Percentiles rank a stretch among this genome's conserved stretches.
phyloP scores from a whole-genome alignment of 2,888 invertebrate genomes.

The Agrotis clavis region DNA sequence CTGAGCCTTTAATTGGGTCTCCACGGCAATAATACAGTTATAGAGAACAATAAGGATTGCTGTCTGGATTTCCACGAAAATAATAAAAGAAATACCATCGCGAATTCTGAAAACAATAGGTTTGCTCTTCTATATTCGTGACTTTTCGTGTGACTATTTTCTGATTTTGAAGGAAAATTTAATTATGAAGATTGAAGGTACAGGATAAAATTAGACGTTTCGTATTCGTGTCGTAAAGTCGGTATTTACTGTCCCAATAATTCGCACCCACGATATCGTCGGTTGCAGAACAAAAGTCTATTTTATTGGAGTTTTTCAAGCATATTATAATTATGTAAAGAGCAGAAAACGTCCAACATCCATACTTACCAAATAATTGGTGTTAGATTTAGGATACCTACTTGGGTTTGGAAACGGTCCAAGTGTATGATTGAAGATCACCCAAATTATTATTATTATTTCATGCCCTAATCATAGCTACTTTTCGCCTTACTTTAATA shows the following conservation, averaged over 20 bases:
- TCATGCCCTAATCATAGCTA: too few relatives aligned
- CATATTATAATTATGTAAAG: too few relatives aligned
- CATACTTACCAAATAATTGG: neutral
- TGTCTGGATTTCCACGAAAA: constrained; percentile 29
- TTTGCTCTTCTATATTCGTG: constrained; percentile 9
- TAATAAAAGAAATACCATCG: constrained; percentile 40
- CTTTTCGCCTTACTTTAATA: too few relatives aligned
- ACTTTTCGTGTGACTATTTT: constrained; percentile 24
- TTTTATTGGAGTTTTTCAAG: neutral
- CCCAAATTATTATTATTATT: too few relatives aligned
- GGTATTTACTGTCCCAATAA: neutral
- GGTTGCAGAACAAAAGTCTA: neutral
- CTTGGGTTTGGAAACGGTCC: too few relatives aligned
- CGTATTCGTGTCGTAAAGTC: neutral
- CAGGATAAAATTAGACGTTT: neutral
- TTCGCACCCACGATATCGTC: too few relatives aligned
- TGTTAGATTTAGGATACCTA: neutral
- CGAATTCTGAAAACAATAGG: constrained; percentile 40
- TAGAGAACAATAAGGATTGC: constrained; percentile 34
- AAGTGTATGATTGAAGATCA: too few relatives aligned
- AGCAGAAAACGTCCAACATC: neutral
- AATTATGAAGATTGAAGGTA: neutral
- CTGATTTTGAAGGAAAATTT: constrained; percentile 23
- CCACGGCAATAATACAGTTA: constrained; percentile 29
- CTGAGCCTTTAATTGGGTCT: constrained; percentile 32